Evolutionary conservation across 1,140 invertebrate genomes (phyloP), one percentile per base, ranked within the genome.

Genomic region (Bombus turneri): DNA sequence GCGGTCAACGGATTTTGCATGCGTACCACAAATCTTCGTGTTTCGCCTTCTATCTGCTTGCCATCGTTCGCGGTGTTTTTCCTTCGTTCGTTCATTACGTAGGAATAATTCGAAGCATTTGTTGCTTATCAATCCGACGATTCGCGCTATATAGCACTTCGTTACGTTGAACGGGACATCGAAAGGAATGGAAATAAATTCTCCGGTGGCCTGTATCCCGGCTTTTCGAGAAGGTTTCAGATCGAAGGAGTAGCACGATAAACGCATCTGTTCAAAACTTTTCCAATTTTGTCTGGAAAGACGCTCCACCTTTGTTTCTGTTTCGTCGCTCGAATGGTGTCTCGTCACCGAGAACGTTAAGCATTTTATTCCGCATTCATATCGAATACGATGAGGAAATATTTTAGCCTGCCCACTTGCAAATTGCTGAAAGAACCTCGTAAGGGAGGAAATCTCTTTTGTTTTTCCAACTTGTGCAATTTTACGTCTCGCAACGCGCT

Each of bases 1-100:
- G 1, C 76, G 83, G 74, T 37, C 77, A 69, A 83, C 73, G 22
- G 83, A 82, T 47, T 88, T 87, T 81, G 84, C 90, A 59, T 18
- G 59, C 76, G 64, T 39, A 43, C 66, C 39, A 62, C 53, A 84
- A 83, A 88, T 89, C 78, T 81, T 75, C 73, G 57, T 82, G 31
- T 37, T 59, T 69, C 15, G n/a, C 37, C 39, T 64, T 47, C 37
- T 53, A 53, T 25, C 34, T 4, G 31, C 57, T 34, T 12, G 53
- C n/a, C 39, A 13, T 13, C 57, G 4, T 28, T 43, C 47, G 0
- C 37, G 18, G 13, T 28, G 10, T 71, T 73, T 57, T 34, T 53
- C 25, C 15, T 25, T 22, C 37, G 39, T 34, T 28, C 31, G 73
- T 74, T 79, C 81, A 57, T 85, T 74, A 37, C 37, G 1, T 12